Conservation (phyloP, 2,797 vertebrate species). For the Falco naumanni region DNA sequence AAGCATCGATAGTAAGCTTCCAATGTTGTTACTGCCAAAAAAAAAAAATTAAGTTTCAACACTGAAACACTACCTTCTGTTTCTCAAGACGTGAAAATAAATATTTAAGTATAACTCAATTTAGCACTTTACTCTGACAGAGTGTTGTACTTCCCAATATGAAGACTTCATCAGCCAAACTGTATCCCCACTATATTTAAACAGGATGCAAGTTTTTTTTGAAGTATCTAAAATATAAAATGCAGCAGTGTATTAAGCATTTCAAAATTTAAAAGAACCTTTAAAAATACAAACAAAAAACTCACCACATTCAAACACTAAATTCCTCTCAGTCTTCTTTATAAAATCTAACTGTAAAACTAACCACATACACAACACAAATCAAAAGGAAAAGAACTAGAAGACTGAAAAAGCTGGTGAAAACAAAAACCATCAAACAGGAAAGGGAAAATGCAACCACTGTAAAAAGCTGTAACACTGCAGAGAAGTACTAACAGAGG, state of each 20-base stretch:
- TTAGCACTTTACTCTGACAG: background rate
- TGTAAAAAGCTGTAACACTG: background rate
- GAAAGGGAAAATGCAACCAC: conserved; percentile 14
- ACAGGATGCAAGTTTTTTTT: background rate
- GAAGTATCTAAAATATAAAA: background rate
- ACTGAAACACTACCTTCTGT: background rate
- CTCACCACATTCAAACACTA: background rate
- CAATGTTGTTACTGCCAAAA: background rate
- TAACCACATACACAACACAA: background rate
- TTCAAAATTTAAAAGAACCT: background rate
- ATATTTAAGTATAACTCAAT: background rate
- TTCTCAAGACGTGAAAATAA: background rate
- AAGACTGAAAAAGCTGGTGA: background rate
- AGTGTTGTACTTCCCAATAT: background rate
- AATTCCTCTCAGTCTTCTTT: background rate
- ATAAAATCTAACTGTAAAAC: background rate
- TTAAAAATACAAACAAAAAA: background rate
- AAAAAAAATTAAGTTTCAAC: background rate
- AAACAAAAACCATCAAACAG: background rate
- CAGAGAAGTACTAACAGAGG: background rate
- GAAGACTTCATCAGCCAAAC: background rate
- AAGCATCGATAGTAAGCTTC: background rate
- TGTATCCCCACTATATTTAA: background rate
- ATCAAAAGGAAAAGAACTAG: background rate
- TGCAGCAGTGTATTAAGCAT: background rate